Evolutionary conservation across 1,140 invertebrate genomes (phyloP).

Genomic region (Eriosoma lanigerum): DNA sequence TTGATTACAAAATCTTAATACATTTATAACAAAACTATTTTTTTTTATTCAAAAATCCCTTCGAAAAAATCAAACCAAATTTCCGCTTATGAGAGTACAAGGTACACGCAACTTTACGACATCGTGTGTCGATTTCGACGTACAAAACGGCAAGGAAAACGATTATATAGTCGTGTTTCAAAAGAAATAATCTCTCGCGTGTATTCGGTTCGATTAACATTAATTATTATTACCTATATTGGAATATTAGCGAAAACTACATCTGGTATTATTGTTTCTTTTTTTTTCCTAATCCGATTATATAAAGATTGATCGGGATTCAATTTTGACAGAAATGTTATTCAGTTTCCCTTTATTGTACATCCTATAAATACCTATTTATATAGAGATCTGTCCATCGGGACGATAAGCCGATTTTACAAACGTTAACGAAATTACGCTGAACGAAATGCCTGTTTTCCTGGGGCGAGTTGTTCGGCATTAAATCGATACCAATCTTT

Average conservation of each 20-base stretch:
- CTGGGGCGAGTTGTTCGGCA: background rate
- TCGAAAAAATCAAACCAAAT: no score
- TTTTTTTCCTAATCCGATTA: no score
- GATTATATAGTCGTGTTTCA: no score
- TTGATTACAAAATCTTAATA: no score
- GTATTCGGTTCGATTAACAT: background rate
- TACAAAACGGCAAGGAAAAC: no score
- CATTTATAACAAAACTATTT: no score
- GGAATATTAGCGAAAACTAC: background rate
- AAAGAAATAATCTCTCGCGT: background rate
- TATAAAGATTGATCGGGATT: background rate
- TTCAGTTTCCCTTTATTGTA: background rate
- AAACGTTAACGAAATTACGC: constrained; percentile 29
- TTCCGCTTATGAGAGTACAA: no score
- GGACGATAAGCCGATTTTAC: constrained; percentile 34
- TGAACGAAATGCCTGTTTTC: background rate
- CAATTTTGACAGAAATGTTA: background rate
- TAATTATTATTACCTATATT: no score
- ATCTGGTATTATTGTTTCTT: background rate
- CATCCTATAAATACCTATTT: background rate
- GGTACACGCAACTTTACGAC: no score
- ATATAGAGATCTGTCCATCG: background rate
- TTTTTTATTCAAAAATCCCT: no score
- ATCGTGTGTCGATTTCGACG: no score
- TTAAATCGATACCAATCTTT: constrained; percentile 38